A percentile compares a stretch with the other conserved stretches of the same genome.
Conservation (phyloP, 2,113 vertebrate genomes). For the Mormoops blainvillei region DNA sequence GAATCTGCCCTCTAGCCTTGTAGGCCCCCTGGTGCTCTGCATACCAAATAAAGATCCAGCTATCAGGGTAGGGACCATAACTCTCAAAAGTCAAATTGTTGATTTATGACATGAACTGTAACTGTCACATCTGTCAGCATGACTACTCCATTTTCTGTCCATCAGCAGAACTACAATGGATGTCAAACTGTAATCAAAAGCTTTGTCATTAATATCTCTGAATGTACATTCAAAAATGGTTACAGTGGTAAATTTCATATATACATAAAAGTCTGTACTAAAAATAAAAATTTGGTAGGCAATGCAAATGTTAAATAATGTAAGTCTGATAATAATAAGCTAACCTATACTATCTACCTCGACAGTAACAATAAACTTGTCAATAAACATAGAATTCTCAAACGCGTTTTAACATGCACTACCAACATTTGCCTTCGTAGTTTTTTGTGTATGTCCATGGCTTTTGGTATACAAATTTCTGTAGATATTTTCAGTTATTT, state of each 20-base stretch:
- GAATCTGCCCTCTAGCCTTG: background rate
- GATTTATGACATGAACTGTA: background rate
- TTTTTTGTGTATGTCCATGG: background rate
- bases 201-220: background rate
- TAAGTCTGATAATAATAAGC: background rate
- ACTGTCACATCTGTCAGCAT: background rate
- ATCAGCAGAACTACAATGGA: background rate
- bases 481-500: background rate
- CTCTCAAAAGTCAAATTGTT: background rate
- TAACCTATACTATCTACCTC: background rate
- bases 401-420: background rate
- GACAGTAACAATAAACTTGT: background rate
- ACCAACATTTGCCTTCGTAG: background rate
- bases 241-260: background rate
- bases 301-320: background rate
- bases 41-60: background rate
- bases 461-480: background rate
- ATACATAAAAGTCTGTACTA: background rate
- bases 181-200: background rate
- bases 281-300: background rate
- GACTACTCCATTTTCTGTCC: background rate
- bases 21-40: background rate
- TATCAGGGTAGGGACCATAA: background rate
- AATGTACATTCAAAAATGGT: background rate
- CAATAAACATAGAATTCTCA: background rate